Base-by-base conservation (phyloP, 2,113 vertebrate genomes). In the Petroica traversi region DNA sequence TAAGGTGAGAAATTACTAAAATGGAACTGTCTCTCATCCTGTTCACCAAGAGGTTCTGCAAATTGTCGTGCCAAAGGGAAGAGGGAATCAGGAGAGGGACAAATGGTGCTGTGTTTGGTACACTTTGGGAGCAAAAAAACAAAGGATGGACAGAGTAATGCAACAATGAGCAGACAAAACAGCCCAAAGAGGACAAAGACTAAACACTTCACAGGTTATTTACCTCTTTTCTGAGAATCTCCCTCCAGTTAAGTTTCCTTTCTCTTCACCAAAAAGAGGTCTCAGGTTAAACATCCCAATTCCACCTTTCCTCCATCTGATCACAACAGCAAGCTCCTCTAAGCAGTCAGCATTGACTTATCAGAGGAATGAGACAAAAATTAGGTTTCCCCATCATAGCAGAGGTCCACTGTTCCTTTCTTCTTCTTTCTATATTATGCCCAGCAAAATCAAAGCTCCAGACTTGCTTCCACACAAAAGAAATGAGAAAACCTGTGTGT, bases 401-500 rank as follows among this genome's bases (percentile, higher is more conserved):
- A 49, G 23, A n/a, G 16, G 54, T 51, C 49, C 71, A 17, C 33
- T 76, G 24, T 3, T 83, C 28, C 38, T 61, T 26, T 92, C 55
- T 59, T 59, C 38, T 64, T 66, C 38, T 76, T 76, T 86, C 45
- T 55, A 11, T 34, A 54, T 41, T 31, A 51, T 59, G 31, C 76
- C 64, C 69, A 68, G 68, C 5, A 71, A 86, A 93, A 78, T 2
- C 1, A 0, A 94, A 87, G 45, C 49, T 87, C 26, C 58, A 61
- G 62, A 20, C 52, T 87, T 85, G 54, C 85, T 79, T 82, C 62
- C 48, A 78, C 38, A 85, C 41, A 72, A 87, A 82, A 82, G 62
- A 79, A 81, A 79, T 61, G 81, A 96, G 51, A 80, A 90, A 95
- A 88, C 72, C 59, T 94, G 55, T 54, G 46, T 43, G 51, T 73